phyloP scores from a whole-genome alignment of 1,140 invertebrate genomes.

The Aphelenchoides besseyi region DNA sequence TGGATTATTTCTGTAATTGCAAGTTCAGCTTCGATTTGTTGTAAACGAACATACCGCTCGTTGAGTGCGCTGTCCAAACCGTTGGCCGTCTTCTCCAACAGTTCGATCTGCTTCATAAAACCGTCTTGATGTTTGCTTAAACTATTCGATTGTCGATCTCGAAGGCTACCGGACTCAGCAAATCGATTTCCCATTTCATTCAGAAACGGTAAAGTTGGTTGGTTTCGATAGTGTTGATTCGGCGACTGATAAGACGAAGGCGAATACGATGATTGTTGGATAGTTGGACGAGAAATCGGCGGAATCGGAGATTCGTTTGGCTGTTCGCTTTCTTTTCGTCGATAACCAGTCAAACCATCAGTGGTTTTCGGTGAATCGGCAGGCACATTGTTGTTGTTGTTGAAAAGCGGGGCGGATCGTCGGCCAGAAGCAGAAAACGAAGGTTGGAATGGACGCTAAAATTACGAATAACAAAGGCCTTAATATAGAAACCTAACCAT shows the following conservation, averaged over 20 bases:
- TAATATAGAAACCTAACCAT: background rate
- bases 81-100: constrained; percentile 7
- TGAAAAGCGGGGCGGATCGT: constrained; percentile 44
- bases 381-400: constrained; percentile 1
- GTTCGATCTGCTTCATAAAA: constrained; percentile 4
- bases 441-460: constrained; percentile 1
- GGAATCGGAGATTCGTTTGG: background rate
- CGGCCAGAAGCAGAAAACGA: constrained; percentile 30
- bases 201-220: background rate
- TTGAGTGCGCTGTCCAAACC: background rate
- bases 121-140: constrained; percentile 17
- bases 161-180: background rate
- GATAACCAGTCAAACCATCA: constrained; percentile 11
- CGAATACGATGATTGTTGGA: no score
- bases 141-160: background rate
- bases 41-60: constrained; percentile 3
- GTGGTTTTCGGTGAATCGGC: no score
- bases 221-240: background rate
- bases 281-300: background rate
- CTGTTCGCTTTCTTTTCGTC: constrained; percentile 12
- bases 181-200: constrained; percentile 6
- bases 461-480: constrained; percentile 2
- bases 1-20: constrained; percentile 1
- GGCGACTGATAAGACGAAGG: background rate
- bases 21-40: background rate